Evolutionary conservation across 2,888 invertebrate species (phyloP).

Genomic region (Ectemnius continuus): DNA sequence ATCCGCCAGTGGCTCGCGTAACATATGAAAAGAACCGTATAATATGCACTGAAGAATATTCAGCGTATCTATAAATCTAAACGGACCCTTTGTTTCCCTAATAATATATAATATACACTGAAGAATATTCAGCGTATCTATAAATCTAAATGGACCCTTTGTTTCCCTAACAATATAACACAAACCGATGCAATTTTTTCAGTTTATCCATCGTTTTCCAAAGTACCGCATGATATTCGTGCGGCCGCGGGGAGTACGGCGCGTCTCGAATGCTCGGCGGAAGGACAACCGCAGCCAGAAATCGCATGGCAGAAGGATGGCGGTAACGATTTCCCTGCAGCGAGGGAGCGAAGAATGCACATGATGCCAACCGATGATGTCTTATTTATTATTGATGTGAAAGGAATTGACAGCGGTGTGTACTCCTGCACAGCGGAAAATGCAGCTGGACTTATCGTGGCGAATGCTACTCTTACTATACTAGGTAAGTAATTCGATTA

Average conservation of each 20-base stretch:
- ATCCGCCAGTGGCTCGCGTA: too few relatives aligned
- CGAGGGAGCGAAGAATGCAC: slow-evolving; percentile 94
- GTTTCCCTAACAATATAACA: too few relatives aligned
- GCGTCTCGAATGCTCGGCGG: slow-evolving; percentile 93
- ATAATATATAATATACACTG: too few relatives aligned
- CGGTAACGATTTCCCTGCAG: slow-evolving; percentile 96
- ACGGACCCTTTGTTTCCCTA: too few relatives aligned
- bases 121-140: not conserved
- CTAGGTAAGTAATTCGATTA: slow-evolving; percentile 76
- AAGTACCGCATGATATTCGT: slow-evolving; percentile 90
- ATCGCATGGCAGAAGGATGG: slow-evolving; percentile 95
- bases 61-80: too few relatives aligned
- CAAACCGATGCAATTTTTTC: slow-evolving; percentile 20
- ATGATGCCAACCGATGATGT: slow-evolving; percentile 94
- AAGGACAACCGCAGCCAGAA: slow-evolving; percentile 92
- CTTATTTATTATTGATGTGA: slow-evolving; percentile 95
- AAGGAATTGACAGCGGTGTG: slow-evolving; percentile 91
- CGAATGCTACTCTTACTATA: slow-evolving; percentile 92
- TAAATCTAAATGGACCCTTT: too few relatives aligned
- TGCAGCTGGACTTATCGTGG: slow-evolving; percentile 90
- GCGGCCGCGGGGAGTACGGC: slow-evolving; percentile 92
- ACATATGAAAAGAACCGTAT: too few relatives aligned
- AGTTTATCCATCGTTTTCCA: slow-evolving; percentile 92
- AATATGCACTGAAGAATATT: too few relatives aligned
- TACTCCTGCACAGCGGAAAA: slow-evolving; percentile 97